Percentiles rank a stretch among this genome's conserved stretches.
Evolutionary conservation across 2,888 invertebrate genomes (phyloP).

Genomic region (Ormyrus thymus): DNA sequence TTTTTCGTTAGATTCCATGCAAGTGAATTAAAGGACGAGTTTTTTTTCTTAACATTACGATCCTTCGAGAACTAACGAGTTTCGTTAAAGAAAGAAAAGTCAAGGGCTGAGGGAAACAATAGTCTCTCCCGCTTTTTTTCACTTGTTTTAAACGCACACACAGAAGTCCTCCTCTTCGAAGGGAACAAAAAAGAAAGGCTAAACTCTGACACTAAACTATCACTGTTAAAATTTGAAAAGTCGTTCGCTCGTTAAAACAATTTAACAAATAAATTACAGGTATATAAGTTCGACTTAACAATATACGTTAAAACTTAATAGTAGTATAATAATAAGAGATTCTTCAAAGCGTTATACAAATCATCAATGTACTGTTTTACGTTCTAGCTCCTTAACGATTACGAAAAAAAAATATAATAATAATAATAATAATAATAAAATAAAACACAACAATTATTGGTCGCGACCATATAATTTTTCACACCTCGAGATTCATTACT

Average conservation of each 20-base stretch:
- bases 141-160: neutral
- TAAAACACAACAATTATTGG: constrained; percentile 37
- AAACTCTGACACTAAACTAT: constrained; percentile 2
- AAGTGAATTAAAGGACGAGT: too few relatives aligned
- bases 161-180: neutral
- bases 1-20: too few relatives aligned
- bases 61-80: too few relatives aligned
- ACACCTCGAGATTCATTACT: constrained; percentile 47
- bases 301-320: constrained; percentile 26
- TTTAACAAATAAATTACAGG: constrained; percentile 47
- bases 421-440: constrained; percentile 16
- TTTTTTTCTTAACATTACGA: too few relatives aligned
- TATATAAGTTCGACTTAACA: constrained; percentile 25
- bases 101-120: too few relatives aligned
- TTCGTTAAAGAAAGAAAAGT: too few relatives aligned
- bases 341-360: constrained; percentile 46
- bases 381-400: constrained; percentile 35
- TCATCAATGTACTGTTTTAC: constrained; percentile 26
- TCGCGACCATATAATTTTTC: constrained; percentile 32
- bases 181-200: neutral
- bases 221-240: constrained; percentile 29
- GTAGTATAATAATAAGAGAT: constrained; percentile 35
- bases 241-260: constrained; percentile 39
- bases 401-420: constrained; percentile 20
- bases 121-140: too few relatives aligned